Conservation (phyloP, 2,113 vertebrate species). For the Canis aureus region DNA sequence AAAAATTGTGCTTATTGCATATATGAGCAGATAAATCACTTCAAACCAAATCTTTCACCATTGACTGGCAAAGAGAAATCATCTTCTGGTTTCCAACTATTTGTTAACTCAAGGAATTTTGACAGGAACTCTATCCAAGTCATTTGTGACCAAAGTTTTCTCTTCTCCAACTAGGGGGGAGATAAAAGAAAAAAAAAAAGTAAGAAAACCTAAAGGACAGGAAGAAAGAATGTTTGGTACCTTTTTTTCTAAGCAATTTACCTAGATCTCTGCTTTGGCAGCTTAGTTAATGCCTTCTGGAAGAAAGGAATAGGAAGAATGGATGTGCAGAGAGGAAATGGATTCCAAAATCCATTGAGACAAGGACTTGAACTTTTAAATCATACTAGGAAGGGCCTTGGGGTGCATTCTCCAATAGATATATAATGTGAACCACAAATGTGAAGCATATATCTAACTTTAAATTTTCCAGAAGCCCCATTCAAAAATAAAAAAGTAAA, state of each 20-base stretch:
- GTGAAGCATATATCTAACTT: neutral
- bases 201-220: neutral
- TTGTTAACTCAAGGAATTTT: slow-evolving; percentile 26
- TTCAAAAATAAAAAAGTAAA: slow-evolving; percentile 30
- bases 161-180: neutral
- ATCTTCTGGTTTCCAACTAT: neutral
- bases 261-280: neutral
- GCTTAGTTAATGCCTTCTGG: neutral
- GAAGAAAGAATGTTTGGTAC: neutral
- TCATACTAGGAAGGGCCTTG: neutral
- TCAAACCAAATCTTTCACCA: neutral
- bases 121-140: neutral
- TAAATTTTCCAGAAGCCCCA: slow-evolving; percentile 27
- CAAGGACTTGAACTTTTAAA: neutral
- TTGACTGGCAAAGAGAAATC: slow-evolving; percentile 1
- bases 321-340: neutral
- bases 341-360: neutral
- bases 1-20: neutral
- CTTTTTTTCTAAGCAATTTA: neutral
- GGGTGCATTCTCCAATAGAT: neutral
- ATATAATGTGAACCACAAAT: neutral
- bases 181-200: neutral
- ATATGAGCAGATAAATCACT: neutral
- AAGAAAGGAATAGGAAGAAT: neutral
- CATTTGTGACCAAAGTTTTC: neutral